Conservation (phyloP, 2,888 invertebrate genomes). For the Tholera decimalis region DNA sequence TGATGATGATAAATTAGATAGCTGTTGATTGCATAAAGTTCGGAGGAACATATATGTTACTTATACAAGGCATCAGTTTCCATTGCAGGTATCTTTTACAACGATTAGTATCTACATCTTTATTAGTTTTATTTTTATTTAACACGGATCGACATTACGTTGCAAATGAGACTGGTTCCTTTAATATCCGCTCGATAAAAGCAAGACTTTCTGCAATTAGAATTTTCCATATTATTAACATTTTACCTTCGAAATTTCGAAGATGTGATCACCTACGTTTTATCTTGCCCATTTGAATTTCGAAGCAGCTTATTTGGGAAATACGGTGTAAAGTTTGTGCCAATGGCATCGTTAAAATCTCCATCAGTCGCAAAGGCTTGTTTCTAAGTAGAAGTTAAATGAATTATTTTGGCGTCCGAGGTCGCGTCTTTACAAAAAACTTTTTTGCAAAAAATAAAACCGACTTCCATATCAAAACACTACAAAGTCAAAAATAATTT, state of each 20-base stretch:
- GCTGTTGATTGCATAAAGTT: too few relatives aligned
- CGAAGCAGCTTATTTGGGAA: slow-evolving; percentile 28
- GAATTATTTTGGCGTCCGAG: slow-evolving; percentile 70
- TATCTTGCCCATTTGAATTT: slow-evolving; percentile 50
- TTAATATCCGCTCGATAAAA: slow-evolving; percentile 25
- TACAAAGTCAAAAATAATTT: too few relatives aligned
- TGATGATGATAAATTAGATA: too few relatives aligned
- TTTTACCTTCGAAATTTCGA: slow-evolving; percentile 25
- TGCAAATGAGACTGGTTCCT: slow-evolving; percentile 4
- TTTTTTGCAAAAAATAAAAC: too few relatives aligned
- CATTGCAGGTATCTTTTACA: not conserved
- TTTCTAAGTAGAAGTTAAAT: slow-evolving; percentile 70
- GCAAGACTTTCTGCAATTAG: slow-evolving; percentile 22
- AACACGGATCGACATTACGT: not conserved
- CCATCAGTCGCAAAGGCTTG: slow-evolving; percentile 57
- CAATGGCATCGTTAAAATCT: slow-evolving; percentile 57
- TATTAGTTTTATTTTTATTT: not conserved
- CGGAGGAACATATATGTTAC: not conserved
- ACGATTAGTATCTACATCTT: not conserved
- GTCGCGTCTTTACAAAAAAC: slow-evolving; percentile 62
- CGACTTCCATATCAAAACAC: too few relatives aligned
- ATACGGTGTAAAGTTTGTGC: slow-evolving; percentile 33
- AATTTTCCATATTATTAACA: slow-evolving; percentile 41
- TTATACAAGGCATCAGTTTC: not conserved
- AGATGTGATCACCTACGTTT: slow-evolving; percentile 36